Evolutionary conservation across 2,888 invertebrate genomes (phyloP), one percentile per base, ranked within the genome.

Genomic region (Drosophila nr. medialis): DNA sequence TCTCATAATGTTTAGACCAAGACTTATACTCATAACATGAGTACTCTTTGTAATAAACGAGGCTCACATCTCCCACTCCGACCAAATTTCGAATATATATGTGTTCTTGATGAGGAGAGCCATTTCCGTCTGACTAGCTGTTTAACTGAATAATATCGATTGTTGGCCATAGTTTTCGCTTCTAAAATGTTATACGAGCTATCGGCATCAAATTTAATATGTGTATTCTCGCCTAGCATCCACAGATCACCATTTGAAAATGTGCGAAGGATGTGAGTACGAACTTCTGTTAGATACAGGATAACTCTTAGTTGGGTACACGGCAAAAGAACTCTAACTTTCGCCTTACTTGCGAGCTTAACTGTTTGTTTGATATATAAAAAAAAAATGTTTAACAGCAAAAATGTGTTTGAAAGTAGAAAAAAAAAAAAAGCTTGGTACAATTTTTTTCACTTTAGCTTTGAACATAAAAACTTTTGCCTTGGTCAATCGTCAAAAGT

Each of bases 401-500:
- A 49, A 49, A 27, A 49, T 49, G 49, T 24, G 49, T 49, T 49
- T 24, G 24, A 24, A 45, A 45, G 24, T 42, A 21, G 0, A 42
- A 21, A 45, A 4, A 42, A 42, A 48, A 8, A 4, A 40, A 8
- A 10, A 15, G 4, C 8, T 15, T 24, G 7, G 2, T 27, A 49
- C 27, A 49, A 18, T 49, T 29, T 49, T 80, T 72, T 68, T 76
- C 53, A 73, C 73, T 79, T 82, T 81, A 76, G 79, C 70, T 76
- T 78, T 84, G 30, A 69, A 45, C 60, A 60, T 51, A 32, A 48
- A 64, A 72, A 72, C 60, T 64, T 73, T 68, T 42, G 21, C 56
- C 54, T 34, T 55, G 48, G 61, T 32, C 61, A 65, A 61, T 65
- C 36, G 53, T 53, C 51, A 53, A 66, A 59, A 29, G 29, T 65